A percentile compares a stretch with the other conserved stretches of the same genome.
These are phyloP conservation scores for Phytoseiulus persimilis DNA, from an alignment of 2,888 invertebrate genomes.

Conservation along the genomic window DNA sequence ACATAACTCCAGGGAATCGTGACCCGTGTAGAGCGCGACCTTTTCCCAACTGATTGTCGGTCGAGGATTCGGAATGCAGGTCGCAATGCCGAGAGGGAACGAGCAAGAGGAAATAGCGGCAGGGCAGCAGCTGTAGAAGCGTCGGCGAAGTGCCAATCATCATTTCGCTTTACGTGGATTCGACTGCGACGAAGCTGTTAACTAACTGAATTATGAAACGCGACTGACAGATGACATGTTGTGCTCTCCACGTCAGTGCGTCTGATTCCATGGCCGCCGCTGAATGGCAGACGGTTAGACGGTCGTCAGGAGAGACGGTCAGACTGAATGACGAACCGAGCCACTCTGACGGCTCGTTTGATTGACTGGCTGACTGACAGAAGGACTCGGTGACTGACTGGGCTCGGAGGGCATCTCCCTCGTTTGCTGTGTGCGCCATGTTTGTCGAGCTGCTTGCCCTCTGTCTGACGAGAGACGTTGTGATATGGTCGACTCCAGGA, in stretches of 20 bases:
- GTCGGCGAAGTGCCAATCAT: not conserved
- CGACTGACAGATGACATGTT: conserved; percentile 5
- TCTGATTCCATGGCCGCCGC: not conserved
- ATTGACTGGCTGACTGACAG: not conserved
- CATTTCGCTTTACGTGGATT: not conserved
- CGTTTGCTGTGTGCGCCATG: not conserved
- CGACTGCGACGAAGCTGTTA: not conserved
- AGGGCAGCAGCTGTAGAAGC: not conserved
- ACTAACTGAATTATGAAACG: conserved; percentile 5
- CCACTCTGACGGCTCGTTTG: no score
- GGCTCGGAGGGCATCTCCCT: not conserved
- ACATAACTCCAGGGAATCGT: no score
- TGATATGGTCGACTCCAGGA: conserved; percentile 14
- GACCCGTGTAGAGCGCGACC: not conserved
- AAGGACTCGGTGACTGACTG: not conserved
- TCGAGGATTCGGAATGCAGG: not conserved
- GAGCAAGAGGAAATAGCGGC: not conserved
- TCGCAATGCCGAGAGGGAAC: not conserved
- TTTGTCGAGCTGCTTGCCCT: not conserved
- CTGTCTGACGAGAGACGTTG: not conserved
- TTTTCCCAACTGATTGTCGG: not conserved
- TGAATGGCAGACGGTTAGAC: not conserved
- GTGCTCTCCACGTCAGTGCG: not conserved
- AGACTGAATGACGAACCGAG: not conserved
- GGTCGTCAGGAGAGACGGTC: not conserved